Conservation (phyloP, 2,888 invertebrate genomes). For the Chydorus sphaericus region DNA sequence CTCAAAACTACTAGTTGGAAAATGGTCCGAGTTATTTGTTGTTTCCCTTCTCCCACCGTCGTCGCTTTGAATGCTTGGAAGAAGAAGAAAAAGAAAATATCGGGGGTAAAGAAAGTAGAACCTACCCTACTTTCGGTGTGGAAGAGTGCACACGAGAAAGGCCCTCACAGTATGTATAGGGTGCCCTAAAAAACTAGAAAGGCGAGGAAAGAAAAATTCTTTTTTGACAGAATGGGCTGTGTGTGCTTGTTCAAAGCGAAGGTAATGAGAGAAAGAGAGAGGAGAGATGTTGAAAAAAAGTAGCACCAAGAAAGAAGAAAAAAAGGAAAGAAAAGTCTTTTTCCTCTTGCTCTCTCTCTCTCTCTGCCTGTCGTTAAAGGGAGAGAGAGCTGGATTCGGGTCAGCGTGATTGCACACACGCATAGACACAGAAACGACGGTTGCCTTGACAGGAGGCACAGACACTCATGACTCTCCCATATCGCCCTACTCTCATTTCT, state of each 20-base stretch:
- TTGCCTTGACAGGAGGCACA: slow-evolving; percentile 1
- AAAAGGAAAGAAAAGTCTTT: too few species aligned
- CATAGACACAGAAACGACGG: not conserved
- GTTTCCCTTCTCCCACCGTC: not conserved
- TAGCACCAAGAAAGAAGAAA: too few species aligned
- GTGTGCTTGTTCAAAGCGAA: not conserved
- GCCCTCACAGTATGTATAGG: too few species aligned
- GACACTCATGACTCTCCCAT: not conserved
- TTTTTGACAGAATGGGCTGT: not conserved
- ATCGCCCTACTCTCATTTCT: slow-evolving; percentile 8
- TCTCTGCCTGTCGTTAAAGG: too few species aligned
- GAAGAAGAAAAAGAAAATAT: not conserved
- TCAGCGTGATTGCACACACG: not conserved
- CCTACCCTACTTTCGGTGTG: slow-evolving; percentile 5
- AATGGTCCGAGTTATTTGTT: too few species aligned
- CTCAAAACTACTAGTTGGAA: slow-evolving; percentile 3
- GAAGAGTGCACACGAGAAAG: too few species aligned
- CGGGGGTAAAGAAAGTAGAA: not conserved
- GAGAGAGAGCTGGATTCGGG: slow-evolving; percentile 1
- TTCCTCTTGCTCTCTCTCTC: too few species aligned
- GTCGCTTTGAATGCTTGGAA: slow-evolving; percentile 3
- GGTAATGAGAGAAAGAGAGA: not conserved
- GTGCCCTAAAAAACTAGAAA: too few species aligned
- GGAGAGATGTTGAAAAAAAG: too few species aligned
- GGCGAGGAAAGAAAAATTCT: too few species aligned